phyloP scores from a whole-genome alignment of 2,888 invertebrate species.

The Hirudinaria manillensis region DNA sequence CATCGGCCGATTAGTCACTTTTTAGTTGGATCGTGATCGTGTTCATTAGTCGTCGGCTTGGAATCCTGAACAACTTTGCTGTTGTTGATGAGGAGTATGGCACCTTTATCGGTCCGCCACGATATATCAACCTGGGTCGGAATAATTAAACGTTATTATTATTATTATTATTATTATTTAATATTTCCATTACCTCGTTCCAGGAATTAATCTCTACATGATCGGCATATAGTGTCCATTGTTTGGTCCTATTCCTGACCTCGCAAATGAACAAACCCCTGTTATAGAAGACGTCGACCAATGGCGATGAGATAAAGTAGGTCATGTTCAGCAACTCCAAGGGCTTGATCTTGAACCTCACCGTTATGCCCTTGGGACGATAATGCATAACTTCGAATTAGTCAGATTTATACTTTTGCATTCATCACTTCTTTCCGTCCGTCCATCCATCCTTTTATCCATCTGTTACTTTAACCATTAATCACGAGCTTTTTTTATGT shows the following conservation, averaged over 20 bases:
- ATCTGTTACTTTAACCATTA: too few relatives aligned
- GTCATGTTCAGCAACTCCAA: constrained; percentile 44
- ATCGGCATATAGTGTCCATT: constrained; percentile 42
- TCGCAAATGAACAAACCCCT: constrained; percentile 26
- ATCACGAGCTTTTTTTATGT: too few relatives aligned
- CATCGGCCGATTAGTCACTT: background rate
- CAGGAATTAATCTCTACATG: constrained; percentile 5
- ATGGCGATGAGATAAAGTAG: constrained; percentile 49
- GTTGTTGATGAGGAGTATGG: constrained; percentile 18
- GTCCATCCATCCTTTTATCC: too few relatives aligned
- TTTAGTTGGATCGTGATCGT: constrained; percentile 23
- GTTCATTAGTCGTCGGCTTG: constrained; percentile 29
- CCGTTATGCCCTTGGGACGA: constrained; percentile 42
- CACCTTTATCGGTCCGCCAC: constrained; percentile 12
- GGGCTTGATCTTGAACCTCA: constrained; percentile 45
- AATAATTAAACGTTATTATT: background rate
- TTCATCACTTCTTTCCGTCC: background rate
- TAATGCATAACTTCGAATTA: background rate
- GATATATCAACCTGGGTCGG: constrained; percentile 20
- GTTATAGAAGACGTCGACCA: constrained; percentile 47
- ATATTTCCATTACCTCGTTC: constrained; percentile 9
- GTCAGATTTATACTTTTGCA: background rate
- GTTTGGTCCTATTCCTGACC: constrained; percentile 28
- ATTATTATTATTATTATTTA: constrained; percentile 12
- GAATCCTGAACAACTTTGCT: constrained; percentile 21